Percentiles rank a stretch among this genome's conserved stretches.
phyloP scores from a whole-genome alignment of 1,140 invertebrate species.

The Forficula auricularia region DNA sequence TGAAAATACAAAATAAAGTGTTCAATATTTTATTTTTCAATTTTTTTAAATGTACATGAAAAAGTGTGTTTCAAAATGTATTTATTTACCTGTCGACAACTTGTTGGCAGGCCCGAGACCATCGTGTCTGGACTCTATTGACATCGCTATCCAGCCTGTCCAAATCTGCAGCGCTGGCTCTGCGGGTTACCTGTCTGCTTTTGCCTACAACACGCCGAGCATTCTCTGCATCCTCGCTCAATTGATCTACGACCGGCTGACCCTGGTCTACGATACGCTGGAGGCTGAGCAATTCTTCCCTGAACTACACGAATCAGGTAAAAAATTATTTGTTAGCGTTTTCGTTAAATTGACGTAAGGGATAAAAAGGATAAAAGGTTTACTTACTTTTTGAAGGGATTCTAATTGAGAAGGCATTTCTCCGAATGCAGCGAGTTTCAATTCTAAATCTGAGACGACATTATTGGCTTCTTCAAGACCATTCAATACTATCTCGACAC shows the following conservation, averaged over 20 bases:
- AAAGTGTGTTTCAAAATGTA: no score
- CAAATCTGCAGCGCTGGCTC: conserved; percentile 58
- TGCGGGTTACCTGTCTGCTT: conserved; percentile 47
- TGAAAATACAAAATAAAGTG: no score
- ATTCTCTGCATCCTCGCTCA: conserved; percentile 77
- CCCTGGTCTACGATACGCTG: conserved; percentile 68
- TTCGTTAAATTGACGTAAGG: background rate
- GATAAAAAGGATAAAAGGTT: no score
- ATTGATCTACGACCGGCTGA: conserved; percentile 70
- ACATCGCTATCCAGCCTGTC: conserved; percentile 88
- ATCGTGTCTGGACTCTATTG: conserved; percentile 65
- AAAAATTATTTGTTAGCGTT: conserved; percentile 7
- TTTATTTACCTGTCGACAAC: conserved; percentile 82
- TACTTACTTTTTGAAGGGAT: conserved; percentile 42
- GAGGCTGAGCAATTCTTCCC: conserved; percentile 56
- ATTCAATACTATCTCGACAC: conserved; percentile 72
- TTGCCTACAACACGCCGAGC: conserved; percentile 70
- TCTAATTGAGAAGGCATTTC: conserved; percentile 69
- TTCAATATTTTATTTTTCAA: no score
- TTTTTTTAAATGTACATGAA: no score
- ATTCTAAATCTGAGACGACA: conserved; percentile 79
- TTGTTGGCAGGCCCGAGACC: conserved; percentile 81
- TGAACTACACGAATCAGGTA: conserved; percentile 25
- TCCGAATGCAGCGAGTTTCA: conserved; percentile 67
- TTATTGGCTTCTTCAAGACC: conserved; percentile 77